Conservation (phyloP, 2,888 invertebrate genomes). For the Eudasyphora cyanicolor region DNA sequence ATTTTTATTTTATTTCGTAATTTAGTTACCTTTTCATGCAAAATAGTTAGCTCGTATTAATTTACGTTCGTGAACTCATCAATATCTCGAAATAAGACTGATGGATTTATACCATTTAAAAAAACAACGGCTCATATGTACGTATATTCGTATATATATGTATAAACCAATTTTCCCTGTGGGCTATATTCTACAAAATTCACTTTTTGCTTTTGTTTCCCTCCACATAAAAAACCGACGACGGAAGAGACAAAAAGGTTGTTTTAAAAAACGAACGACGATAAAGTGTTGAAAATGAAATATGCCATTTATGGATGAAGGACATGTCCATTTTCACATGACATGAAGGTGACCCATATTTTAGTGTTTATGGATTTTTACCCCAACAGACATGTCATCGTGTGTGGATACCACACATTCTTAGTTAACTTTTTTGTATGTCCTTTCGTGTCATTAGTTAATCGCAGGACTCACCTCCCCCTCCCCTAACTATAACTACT, state of each 20-base stretch:
- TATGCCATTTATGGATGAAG: neutral
- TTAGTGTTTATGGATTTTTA: neutral
- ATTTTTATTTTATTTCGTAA: too few relatives aligned
- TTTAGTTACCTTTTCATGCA: too few relatives aligned
- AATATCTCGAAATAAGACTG: too few relatives aligned
- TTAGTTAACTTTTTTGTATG: neutral
- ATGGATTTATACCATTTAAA: too few relatives aligned
- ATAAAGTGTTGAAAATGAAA: slow-evolving; percentile 1
- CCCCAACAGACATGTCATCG: neutral
- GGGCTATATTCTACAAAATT: neutral
- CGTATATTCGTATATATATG: too few relatives aligned
- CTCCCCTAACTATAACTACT: too few relatives aligned
- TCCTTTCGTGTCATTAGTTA: slow-evolving; percentile 44
- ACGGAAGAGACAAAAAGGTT: neutral
- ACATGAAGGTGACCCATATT: slow-evolving; percentile 26
- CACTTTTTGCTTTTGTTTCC: neutral
- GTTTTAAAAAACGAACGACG: neutral
- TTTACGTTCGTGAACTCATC: too few relatives aligned
- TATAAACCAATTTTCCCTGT: neutral
- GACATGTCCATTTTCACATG: neutral
- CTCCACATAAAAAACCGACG: neutral
- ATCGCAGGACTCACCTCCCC: slow-evolving; percentile 9
- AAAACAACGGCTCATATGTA: too few relatives aligned
- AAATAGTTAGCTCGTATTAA: too few relatives aligned
- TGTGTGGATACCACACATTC: neutral